Conservation (phyloP, 1,140 invertebrate species). For the Anastrepha obliqua region DNA sequence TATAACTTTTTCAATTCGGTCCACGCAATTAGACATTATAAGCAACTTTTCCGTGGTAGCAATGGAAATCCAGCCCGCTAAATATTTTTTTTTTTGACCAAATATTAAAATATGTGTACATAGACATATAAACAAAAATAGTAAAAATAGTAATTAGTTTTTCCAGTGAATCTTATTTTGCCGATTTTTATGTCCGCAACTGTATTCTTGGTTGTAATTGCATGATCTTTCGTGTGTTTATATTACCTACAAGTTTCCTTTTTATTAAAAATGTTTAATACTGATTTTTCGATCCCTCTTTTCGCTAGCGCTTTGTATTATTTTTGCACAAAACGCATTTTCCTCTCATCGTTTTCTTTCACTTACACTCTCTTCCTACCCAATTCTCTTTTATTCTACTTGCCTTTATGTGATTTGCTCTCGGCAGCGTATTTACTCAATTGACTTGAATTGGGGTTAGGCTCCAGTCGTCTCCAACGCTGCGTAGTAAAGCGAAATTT, state of each 20-base stretch:
- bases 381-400: not conserved
- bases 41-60: too few species aligned
- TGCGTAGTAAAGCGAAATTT: conserved; percentile 41
- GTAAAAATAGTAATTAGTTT: too few species aligned
- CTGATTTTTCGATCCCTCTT: not conserved
- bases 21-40: too few species aligned
- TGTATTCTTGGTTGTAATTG: not conserved
- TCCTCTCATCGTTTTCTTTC: not conserved
- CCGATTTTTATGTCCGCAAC: too few species aligned
- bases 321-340: not conserved
- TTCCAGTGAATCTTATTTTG: too few species aligned
- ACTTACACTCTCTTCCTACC: not conserved
- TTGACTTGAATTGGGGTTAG: conserved; percentile 50
- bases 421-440: conserved; percentile 21
- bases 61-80: too few species aligned
- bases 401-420: conserved; percentile 3
- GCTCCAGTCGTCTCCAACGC: conserved; percentile 38
- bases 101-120: too few species aligned
- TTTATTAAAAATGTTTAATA: conserved; percentile 26
- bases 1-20: too few species aligned
- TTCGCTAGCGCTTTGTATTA: not conserved
- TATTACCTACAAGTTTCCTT: conserved; percentile 1
- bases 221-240: not conserved
- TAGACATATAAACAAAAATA: too few species aligned
- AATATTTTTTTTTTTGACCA: too few species aligned